Base-by-base conservation (phyloP, 2,113 vertebrate genomes). In the Zosterops borbonicus region DNA sequence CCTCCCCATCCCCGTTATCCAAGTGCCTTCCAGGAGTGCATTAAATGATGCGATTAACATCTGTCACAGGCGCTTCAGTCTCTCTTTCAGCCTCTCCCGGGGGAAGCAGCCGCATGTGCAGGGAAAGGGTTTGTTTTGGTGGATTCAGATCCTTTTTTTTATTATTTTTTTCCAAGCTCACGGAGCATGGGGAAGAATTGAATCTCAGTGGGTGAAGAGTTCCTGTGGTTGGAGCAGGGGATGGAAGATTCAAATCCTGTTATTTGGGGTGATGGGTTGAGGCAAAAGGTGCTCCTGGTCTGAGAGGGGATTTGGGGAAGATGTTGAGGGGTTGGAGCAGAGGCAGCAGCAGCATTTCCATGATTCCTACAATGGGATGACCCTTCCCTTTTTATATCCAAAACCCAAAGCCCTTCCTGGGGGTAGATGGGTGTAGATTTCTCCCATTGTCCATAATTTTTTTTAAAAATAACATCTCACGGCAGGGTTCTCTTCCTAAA, bases 21-120 rank as follows among this genome's bases (percentile, higher is more conserved):
- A 0, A 85, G 90, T 7, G 79, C 94, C 91, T 96, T 93, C 75
- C 93, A 90, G 92, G 90, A 94, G 94, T 12, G 82, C 94, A 86
- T 93, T 97, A 96, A 96, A 90, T 4, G 90, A 37, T 83, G 95
- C 60, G 75, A 96, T 97, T 96, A 96, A 88, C 93, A 63, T 77
- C 95, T 69, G 67, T 94, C 96, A 96, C 92, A 87, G 6, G 91
- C 9, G 19, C 71, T 50, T 62, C 93, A 29, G 56, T 85, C 91
- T 92, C 94, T 88, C 71, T 69, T 25, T 18, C 91, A n/a, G 70
- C 41, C 79, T 73, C 85, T 95, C 94, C 95, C 79, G 7, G 28
- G 95, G 95, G 85, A 95, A 90, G 76, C 59, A 93, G 78, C 90
- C 1, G 28, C 95, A 94, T 80, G 91, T 95, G 95, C 83, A 41